Evolutionary conservation across 2,113 vertebrate genomes (phyloP).

Genomic region (Pomatorhinus ruficollis): DNA sequence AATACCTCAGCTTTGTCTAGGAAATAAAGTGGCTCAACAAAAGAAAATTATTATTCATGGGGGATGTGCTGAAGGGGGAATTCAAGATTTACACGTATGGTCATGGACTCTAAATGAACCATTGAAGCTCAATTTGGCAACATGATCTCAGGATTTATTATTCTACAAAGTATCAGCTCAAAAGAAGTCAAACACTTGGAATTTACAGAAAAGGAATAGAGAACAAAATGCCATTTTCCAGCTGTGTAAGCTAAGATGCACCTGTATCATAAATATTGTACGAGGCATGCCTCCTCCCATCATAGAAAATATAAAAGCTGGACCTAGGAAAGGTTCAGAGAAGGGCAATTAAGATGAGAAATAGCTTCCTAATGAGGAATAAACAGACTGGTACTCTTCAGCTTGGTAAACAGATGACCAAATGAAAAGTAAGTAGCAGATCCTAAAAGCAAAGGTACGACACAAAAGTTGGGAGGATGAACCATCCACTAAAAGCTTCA

Average conservation of each 20-base stretch:
- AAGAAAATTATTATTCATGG: neutral
- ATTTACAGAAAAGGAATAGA: neutral
- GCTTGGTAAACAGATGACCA: neutral
- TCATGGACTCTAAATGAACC: neutral
- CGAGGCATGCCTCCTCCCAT: neutral
- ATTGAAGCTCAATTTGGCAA: neutral
- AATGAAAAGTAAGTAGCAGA: neutral
- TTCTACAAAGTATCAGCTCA: neutral
- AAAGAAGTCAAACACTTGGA: neutral
- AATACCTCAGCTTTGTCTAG: neutral
- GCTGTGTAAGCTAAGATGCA: neutral
- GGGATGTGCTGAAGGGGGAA: neutral
- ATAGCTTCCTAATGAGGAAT: neutral
- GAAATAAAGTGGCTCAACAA: neutral
- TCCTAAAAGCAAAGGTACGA: neutral
- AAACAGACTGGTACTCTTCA: neutral
- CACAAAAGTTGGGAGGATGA: neutral
- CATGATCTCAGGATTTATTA: neutral
- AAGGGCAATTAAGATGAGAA: neutral
- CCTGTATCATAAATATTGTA: neutral
- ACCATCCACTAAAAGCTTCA: neutral
- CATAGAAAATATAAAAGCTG: neutral
- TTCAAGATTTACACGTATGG: neutral
- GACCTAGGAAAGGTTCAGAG: neutral
- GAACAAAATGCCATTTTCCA: neutral